These are phyloP conservation scores for Paramisgurnus dabryanus DNA, from an alignment of 2,113 vertebrate species.

Conservation along the genomic window DNA sequence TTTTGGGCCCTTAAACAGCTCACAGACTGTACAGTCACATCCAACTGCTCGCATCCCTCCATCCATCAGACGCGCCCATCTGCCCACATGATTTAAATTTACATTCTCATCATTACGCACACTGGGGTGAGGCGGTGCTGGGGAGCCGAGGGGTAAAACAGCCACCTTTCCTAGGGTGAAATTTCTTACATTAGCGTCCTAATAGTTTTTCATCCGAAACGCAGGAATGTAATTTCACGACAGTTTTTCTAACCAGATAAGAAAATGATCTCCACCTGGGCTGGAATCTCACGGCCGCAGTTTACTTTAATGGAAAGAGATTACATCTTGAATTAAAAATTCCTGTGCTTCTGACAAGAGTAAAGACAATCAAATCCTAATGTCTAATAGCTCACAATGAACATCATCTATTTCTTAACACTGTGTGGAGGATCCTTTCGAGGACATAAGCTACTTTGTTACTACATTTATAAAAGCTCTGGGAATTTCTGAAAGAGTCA, in stretches of 20 bases:
- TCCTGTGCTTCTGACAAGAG: conserved; percentile 45
- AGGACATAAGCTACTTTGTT: neutral
- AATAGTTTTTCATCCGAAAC: conserved; percentile 60
- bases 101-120: conserved; percentile 37
- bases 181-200: conserved; percentile 48
- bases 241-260: conserved; percentile 31
- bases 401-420: neutral
- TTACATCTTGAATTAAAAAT: conserved; percentile 68
- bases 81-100: conserved; percentile 48
- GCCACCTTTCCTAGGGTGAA: conserved; percentile 19
- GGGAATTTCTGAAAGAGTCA: conserved; percentile 13
- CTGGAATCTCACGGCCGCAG: conserved; percentile 51
- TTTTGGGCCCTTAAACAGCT: conserved; percentile 52
- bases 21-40: conserved; percentile 37
- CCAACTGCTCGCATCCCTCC: conserved; percentile 16
- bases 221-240: conserved; percentile 49
- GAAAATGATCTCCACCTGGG: conserved; percentile 54
- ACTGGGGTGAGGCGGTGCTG: neutral
- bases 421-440: conserved; percentile 14
- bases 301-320: conserved; percentile 66
- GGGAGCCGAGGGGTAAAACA: conserved; percentile 26
- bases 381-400: conserved; percentile 46
- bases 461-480: conserved; percentile 25
- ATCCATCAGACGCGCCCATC: conserved; percentile 49
- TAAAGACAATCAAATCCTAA: conserved; percentile 56